Conservation (phyloP, 2,113 vertebrate species). For the Tachysurus fulvidraco region DNA sequence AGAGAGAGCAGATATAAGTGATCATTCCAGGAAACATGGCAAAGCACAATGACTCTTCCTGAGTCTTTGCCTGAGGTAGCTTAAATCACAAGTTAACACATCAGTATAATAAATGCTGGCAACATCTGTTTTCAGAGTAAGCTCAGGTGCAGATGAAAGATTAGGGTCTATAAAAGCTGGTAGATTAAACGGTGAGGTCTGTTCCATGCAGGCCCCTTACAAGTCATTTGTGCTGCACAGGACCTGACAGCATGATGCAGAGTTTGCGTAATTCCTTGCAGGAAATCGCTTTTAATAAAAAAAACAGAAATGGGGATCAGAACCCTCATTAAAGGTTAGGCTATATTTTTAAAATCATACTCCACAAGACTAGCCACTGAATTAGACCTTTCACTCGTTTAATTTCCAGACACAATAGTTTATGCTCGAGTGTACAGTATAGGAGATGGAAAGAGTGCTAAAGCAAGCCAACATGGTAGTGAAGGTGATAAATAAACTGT, state of each 20-base stretch:
- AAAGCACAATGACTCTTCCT: neutral
- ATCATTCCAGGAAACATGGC: neutral
- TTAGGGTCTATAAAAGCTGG: slow-evolving; percentile 10
- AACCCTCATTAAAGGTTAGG: slow-evolving; percentile 36
- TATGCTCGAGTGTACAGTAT: neutral
- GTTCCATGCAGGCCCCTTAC: neutral
- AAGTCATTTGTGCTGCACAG: slow-evolving; percentile 21
- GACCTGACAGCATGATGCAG: neutral
- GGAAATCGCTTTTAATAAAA: slow-evolving; percentile 23
- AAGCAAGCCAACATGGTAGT: slow-evolving; percentile 28
- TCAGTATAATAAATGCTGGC: slow-evolving; percentile 26
- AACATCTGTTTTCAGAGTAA: slow-evolving; percentile 39
- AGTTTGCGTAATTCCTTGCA: slow-evolving; percentile 5
- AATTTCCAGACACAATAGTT: slow-evolving; percentile 24
- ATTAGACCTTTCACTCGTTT: slow-evolving; percentile 36
- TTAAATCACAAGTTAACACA: neutral
- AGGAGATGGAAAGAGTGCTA: neutral
- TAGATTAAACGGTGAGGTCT: neutral
- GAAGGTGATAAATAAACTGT: slow-evolving; percentile 28
- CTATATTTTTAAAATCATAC: slow-evolving; percentile 22
- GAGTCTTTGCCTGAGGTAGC: neutral
- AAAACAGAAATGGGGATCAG: slow-evolving; percentile 26
- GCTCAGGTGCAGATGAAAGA: slow-evolving; percentile 33
- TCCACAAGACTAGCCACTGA: slow-evolving; percentile 42
- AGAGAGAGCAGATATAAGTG: slow-evolving; percentile 4